These are phyloP conservation scores for Hippoglossus stenolepis DNA, from an alignment of 2,113 vertebrate genomes.

Conservation along the genomic window DNA sequence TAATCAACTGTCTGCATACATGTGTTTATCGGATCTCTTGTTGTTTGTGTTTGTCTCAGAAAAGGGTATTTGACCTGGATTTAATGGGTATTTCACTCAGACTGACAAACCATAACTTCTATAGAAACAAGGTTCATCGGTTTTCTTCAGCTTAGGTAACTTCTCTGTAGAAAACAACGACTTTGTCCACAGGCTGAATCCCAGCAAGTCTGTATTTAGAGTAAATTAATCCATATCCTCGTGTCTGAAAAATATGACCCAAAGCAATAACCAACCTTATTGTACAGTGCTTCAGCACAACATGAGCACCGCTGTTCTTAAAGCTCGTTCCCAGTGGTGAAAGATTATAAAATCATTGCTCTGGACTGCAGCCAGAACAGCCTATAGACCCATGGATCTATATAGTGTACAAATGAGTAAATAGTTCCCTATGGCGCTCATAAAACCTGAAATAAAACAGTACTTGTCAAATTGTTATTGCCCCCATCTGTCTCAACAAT, in stretches of 20 bases:
- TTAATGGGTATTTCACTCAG: conserved; percentile 1
- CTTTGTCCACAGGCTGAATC: not conserved
- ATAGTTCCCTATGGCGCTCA: not conserved
- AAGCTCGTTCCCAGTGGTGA: conserved; percentile 16
- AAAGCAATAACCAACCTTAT: conserved; percentile 35
- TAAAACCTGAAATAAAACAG: conserved; percentile 8
- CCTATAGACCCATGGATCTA: conserved; percentile 15
- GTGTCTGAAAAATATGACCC: conserved; percentile 6
- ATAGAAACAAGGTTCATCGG: not conserved
- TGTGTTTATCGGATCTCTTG: too few relatives aligned
- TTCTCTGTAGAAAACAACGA: conserved; percentile 8
- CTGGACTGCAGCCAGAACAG: conserved; percentile 11
- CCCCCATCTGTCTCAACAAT: conserved; percentile 2
- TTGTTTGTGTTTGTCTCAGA: not conserved
- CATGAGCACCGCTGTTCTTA: conserved; percentile 16
- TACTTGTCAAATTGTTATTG: conserved; percentile 15
- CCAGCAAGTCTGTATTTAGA: conserved; percentile 2
- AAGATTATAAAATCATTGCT: conserved; percentile 35
- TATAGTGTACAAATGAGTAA: conserved; percentile 24
- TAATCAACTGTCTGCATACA: too few relatives aligned
- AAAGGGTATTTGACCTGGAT: not conserved
- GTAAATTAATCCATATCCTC: conserved; percentile 37
- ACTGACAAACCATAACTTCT: not conserved
- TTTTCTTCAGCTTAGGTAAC: conserved; percentile 2
- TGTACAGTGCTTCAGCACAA: conserved; percentile 40